A percentile compares a stretch with the other conserved stretches of the same genome.
Conservation (phyloP, 2,113 vertebrate species). For the Cephalopterus ornatus region DNA sequence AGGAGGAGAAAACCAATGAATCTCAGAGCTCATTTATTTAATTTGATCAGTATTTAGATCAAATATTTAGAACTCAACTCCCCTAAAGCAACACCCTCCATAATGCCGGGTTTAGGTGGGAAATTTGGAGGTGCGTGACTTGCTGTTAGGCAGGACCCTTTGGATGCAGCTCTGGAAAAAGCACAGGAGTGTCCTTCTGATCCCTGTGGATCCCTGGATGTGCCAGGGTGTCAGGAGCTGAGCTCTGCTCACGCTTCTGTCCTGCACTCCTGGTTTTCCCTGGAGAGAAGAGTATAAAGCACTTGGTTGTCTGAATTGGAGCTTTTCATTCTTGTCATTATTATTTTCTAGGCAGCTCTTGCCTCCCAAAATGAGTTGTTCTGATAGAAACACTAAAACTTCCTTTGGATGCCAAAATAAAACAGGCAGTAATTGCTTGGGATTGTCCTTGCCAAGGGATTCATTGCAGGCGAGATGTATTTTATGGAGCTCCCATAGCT, state of each 20-base stretch:
- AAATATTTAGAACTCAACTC: not conserved
- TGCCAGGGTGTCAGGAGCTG: not conserved
- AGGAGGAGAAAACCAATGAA: slow-evolving; percentile 23
- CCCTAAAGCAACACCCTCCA: not conserved
- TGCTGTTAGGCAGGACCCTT: not conserved
- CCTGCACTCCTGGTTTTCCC: not conserved
- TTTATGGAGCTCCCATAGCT: slow-evolving; percentile 40
- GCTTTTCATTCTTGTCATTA: not conserved
- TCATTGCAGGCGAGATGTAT: slow-evolving; percentile 47
- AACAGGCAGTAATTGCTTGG: slow-evolving; percentile 24
- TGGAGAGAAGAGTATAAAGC: not conserved
- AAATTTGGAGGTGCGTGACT: not conserved
- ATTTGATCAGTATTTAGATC: slow-evolving; percentile 40
- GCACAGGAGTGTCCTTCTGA: not conserved
- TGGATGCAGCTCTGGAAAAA: not conserved
- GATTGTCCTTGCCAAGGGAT: slow-evolving; percentile 46
- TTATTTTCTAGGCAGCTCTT: not conserved
- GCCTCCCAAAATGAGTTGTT: not conserved
- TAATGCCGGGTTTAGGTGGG: not conserved
- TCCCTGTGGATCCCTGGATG: not conserved
- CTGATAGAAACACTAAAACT: slow-evolving; percentile 29
- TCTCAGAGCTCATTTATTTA: not conserved
- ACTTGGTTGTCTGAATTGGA: not conserved
- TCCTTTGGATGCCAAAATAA: slow-evolving; percentile 37
- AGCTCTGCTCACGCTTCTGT: not conserved